Evolutionary conservation across 2,797 vertebrate genomes (phyloP), one percentile per base, ranked within the genome.

Genomic region (Pipistrellus pygmaeus): DNA sequence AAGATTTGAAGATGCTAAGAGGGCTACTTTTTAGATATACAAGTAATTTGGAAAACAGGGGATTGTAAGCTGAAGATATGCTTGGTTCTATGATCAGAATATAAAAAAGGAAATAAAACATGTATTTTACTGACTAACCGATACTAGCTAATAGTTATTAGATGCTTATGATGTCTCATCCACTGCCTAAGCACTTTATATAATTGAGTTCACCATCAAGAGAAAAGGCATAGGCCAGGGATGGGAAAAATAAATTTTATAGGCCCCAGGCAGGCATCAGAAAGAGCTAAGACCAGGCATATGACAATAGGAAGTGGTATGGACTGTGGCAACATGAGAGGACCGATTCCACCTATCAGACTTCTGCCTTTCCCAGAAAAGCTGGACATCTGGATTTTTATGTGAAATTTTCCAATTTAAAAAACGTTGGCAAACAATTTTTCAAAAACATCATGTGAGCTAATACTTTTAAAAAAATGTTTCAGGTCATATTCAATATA

Each of bases 161-260:
- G 12, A 3, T 0, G 35, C 10, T 27, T 68, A 38, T 7, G 7
- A 14, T 32, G 0, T 8, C 27, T 11, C 32, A 53, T 68, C 38
- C n/a, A 30, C 5, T 8, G 48, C 35, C 62, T 35, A n/a, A 35
- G 66, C 4, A 23, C 14, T n/a, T 55, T 18, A 17, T 4, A 11
- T 7, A 57, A 41, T 7, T 44, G 55, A 48, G n/a, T 20, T 53
- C 38, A 35, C 20, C 6, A 27, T 6, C 51, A 44, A 75, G 20
- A 85, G 62, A 38, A 88, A 60, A 81, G 55, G 11, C 13, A 17
- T 0, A 73, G 64, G 20, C 23, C 32, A 30, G 23, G 13, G 15
- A 15, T 13, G 21, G 25, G 10, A 32, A 41, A n/a, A 41, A 41
- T 10, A 25, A 38, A 3, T 2, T 4, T 18, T 3, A 9, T 4